Evolutionary conservation across 2,113 vertebrate genomes (phyloP).

Genomic region (Nicator chloris): DNA sequence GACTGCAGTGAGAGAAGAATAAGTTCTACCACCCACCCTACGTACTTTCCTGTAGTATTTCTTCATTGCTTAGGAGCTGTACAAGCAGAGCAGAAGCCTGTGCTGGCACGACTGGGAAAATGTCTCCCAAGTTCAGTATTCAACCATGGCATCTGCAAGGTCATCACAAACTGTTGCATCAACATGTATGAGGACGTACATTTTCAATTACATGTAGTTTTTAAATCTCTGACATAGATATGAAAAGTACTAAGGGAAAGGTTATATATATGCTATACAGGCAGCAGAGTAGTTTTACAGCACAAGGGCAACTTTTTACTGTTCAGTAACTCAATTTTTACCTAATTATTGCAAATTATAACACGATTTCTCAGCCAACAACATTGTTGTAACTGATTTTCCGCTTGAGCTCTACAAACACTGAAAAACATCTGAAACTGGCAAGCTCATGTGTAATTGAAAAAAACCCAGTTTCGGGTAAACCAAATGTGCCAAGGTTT

Average conservation of each 20-base stretch:
- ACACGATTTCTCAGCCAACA: slow-evolving; percentile 17
- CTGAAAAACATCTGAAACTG: slow-evolving; percentile 15
- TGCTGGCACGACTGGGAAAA: neutral
- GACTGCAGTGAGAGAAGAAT: neutral
- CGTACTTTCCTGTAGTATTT: neutral
- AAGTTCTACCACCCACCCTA: neutral
- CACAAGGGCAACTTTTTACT: neutral
- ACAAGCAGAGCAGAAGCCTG: neutral
- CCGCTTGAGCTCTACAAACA: slow-evolving; percentile 35
- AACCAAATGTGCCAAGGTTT: neutral
- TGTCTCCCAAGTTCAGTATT: neutral
- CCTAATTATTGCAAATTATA: slow-evolving; percentile 37
- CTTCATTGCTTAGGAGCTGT: neutral
- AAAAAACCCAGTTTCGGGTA: neutral
- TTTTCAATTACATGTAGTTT: slow-evolving; percentile 18
- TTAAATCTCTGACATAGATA: neutral
- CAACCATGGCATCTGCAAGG: neutral
- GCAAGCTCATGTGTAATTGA: neutral
- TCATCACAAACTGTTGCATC: neutral
- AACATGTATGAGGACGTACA: neutral
- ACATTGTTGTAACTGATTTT: slow-evolving; percentile 36
- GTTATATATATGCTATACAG: neutral
- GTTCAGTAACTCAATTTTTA: slow-evolving; percentile 27
- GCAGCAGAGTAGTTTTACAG: neutral
- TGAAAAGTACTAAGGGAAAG: neutral